A percentile compares a stretch with the other conserved stretches of the same genome.
These are phyloP conservation scores for Falco peregrinus DNA, from an alignment of 2,797 vertebrate species.

Conservation along the genomic window DNA sequence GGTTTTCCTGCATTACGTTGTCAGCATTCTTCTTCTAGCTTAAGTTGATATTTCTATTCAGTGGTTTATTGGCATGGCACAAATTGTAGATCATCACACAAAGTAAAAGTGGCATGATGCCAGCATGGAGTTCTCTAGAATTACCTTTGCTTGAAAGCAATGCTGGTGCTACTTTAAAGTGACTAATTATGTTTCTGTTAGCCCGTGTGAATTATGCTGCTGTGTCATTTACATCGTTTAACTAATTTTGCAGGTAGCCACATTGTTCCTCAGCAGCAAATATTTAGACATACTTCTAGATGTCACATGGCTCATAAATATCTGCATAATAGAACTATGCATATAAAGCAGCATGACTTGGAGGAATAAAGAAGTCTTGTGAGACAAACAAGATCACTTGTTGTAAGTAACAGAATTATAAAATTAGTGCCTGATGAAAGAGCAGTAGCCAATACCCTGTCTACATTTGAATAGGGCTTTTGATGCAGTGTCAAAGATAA, in stretches of 20 bases:
- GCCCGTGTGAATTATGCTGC: neutral
- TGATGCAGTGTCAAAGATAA: constrained; percentile 18
- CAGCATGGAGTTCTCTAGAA: constrained; percentile 47
- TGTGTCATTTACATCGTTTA: neutral
- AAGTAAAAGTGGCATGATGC: constrained; percentile 15
- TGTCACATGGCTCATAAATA: neutral
- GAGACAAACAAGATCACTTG: neutral
- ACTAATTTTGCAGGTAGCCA: neutral
- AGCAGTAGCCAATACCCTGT: neutral
- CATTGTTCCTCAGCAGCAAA: neutral
- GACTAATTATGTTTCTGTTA: neutral
- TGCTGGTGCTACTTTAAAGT: constrained; percentile 20
- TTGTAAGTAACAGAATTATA: constrained; percentile 18
- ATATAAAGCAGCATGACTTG: neutral
- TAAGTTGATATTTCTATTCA: constrained; percentile 38
- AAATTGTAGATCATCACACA: constrained; percentile 61
- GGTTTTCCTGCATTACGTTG: constrained; percentile 32
- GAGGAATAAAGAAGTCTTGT: neutral
- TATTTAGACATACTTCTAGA: neutral
- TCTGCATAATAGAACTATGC: neutral
- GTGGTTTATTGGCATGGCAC: constrained; percentile 29
- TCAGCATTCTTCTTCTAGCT: constrained; percentile 52
- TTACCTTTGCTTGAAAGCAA: constrained; percentile 9
- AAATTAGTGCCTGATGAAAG: constrained; percentile 27
- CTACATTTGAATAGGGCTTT: constrained; percentile 46